Evolutionary conservation across 2,113 vertebrate genomes (phyloP).

Genomic region (Apteryx owenii): DNA sequence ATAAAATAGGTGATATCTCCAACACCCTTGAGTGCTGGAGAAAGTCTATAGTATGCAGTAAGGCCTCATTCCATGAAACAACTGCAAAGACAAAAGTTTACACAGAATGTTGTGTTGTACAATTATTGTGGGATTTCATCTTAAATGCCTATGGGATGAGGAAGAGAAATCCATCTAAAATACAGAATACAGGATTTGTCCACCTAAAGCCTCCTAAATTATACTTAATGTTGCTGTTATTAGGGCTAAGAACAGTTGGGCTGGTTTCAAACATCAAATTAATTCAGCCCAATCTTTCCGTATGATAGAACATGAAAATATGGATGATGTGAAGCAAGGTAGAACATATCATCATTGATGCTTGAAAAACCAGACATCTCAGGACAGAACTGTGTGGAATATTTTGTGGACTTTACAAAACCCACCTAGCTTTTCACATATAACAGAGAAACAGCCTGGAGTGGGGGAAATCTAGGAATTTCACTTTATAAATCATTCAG

Average conservation of each 20-base stretch:
- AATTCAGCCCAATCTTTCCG: neutral
- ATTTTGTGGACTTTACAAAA: neutral
- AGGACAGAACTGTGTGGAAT: neutral
- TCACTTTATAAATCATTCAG: neutral
- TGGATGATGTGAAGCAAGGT: accelerated
- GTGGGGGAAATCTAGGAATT: neutral
- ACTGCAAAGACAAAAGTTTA: neutral
- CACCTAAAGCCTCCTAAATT: neutral
- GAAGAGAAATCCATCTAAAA: neutral
- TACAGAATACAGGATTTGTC: neutral
- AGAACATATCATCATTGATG: neutral
- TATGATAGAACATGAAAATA: neutral
- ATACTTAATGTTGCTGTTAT: neutral
- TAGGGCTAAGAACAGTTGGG: neutral
- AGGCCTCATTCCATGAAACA: neutral
- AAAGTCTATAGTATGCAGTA: no score
- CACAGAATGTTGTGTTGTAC: neutral
- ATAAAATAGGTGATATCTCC: neutral
- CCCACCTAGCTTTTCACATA: neutral
- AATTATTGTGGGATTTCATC: neutral
- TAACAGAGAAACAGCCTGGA: neutral
- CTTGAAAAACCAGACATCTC: neutral
- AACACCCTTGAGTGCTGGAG: no score
- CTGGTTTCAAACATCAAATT: neutral
- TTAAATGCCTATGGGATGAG: neutral